These are phyloP conservation scores for Thereva nobilitata DNA, from an alignment of 2,888 invertebrate genomes.

Conservation along the genomic window DNA sequence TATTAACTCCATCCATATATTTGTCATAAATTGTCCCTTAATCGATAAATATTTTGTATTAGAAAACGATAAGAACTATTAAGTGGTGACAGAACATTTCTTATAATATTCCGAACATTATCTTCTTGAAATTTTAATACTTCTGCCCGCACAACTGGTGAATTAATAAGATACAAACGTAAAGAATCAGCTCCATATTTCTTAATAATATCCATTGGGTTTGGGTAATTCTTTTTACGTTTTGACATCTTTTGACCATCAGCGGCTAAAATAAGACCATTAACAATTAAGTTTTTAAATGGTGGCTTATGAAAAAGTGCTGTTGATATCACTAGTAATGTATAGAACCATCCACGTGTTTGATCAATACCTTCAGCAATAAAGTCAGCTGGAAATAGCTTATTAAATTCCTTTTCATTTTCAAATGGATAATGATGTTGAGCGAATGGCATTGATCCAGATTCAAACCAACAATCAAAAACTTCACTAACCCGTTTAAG, in stretches of 20 bases:
- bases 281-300: slow-evolving; percentile 91
- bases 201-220: slow-evolving; percentile 82
- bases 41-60: slow-evolving; percentile 83
- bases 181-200: slow-evolving; percentile 95
- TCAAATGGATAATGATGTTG: slow-evolving; percentile 86
- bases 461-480: slow-evolving; percentile 99
- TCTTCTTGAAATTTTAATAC: slow-evolving; percentile 91
- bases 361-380: slow-evolving; percentile 96
- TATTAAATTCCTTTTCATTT: slow-evolving; percentile 51
- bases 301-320: slow-evolving; percentile 90
- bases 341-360: slow-evolving; percentile 96
- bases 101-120: slow-evolving; percentile 88
- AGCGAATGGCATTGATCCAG: slow-evolving; percentile 96
- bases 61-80: slow-evolving; percentile 85
- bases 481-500: slow-evolving; percentile 85
- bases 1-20: slow-evolving; percentile 60
- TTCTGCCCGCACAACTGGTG: slow-evolving; percentile 92
- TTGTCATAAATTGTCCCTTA: slow-evolving; percentile 65
- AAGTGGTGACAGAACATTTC: slow-evolving; percentile 95
- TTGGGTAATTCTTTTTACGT: slow-evolving; percentile 94
- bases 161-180: slow-evolving; percentile 89
- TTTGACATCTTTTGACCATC: slow-evolving; percentile 99
- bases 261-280: slow-evolving; percentile 85
- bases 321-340: slow-evolving; percentile 88
- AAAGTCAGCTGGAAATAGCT: slow-evolving; percentile 72